Percentiles rank a stretch among this genome's conserved stretches.
Evolutionary conservation across 2,113 vertebrate genomes (phyloP).

Genomic region (Pollachius pollachius): DNA sequence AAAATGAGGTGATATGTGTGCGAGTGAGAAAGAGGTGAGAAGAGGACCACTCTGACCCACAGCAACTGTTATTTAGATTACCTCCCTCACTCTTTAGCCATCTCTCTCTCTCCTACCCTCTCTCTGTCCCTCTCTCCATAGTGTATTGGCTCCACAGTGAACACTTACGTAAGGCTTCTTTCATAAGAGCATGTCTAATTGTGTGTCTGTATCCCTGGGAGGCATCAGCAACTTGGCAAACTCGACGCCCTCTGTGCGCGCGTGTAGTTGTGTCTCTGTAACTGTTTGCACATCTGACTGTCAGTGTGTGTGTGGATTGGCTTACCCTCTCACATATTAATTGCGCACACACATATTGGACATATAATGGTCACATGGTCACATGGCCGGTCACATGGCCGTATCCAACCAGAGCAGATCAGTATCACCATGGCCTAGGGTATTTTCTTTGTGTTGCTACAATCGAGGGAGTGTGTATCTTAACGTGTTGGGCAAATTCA

Average conservation of each 20-base stretch:
- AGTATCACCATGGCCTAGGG: too few species aligned
- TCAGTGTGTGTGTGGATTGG: background rate
- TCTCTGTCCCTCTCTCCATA: slow-evolving; percentile 7
- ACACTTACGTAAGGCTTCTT: slow-evolving; percentile 64
- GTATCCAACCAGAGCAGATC: too few species aligned
- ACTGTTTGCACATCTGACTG: background rate
- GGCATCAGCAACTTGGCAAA: slow-evolving; percentile 33
- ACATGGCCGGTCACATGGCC: too few species aligned
- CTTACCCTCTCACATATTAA: too few species aligned
- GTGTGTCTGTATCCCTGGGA: slow-evolving; percentile 30
- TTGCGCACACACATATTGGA: too few species aligned
- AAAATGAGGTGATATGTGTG: slow-evolving; percentile 8
- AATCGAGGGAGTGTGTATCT: too few species aligned
- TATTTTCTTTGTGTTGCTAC: too few species aligned
- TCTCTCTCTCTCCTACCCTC: slow-evolving; percentile 14
- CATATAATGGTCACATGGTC: too few species aligned
- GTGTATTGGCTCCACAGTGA: slow-evolving; percentile 37
- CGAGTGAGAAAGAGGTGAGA: background rate
- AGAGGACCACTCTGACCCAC: slow-evolving; percentile 21
- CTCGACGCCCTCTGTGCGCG: background rate
- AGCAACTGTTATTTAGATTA: slow-evolving; percentile 14
- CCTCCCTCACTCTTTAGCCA: background rate
- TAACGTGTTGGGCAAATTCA: too few species aligned
- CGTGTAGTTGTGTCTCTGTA: slow-evolving; percentile 10
- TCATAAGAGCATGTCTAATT: slow-evolving; percentile 54